Evolutionary conservation across 1,140 invertebrate genomes (phyloP), one percentile per base, ranked within the genome.

Genomic region (Thrips palmi): DNA sequence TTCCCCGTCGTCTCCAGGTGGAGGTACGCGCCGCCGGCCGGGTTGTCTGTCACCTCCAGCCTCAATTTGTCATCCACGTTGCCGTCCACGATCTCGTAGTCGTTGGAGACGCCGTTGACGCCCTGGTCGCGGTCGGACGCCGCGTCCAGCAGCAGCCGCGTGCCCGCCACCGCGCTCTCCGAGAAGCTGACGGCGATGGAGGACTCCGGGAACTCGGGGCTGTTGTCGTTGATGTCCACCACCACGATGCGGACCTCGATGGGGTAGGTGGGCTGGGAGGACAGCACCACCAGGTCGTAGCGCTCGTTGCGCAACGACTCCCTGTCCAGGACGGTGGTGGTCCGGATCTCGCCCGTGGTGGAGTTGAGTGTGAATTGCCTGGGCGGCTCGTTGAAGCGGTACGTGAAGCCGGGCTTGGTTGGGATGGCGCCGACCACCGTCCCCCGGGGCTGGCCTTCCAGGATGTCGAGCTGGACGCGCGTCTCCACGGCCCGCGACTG

Each of bases 251-350:
- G 63, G 8, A 93, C 85, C 57, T 91, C 86, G 37, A 92, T 85
- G 0, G 86, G 86, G 56, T 91, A 91, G 0, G 85, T 91, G 2
- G 87, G 85, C 51, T 88, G 84, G 51, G 82, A 88, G 7, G 84
- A 89, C 12, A 91, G 60, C 2, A 91, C 77, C 12, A 92, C 85
- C 35, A 91, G 64, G 50, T 89, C 85, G 54, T 86, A 89, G 19
- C 80, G 67, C 48, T 88, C 82, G 43, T 66, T 76, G 17, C 54
- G 49, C 33, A 87, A 59, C 3, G 67, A 65, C 54, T 92, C 86
- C 3, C 86, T 62, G 58, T 93, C 86, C 22, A 91, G 59, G 11
- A 83, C 64, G 18, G 71, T 67, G 36, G 76, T 75, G 1, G 85
- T 91, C 45, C 65, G 69, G 19, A 93, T 83, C 52, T 84, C 75